Evolutionary conservation across 1,140 invertebrate genomes (phyloP).

Genomic region (Micrasema minimum): DNA sequence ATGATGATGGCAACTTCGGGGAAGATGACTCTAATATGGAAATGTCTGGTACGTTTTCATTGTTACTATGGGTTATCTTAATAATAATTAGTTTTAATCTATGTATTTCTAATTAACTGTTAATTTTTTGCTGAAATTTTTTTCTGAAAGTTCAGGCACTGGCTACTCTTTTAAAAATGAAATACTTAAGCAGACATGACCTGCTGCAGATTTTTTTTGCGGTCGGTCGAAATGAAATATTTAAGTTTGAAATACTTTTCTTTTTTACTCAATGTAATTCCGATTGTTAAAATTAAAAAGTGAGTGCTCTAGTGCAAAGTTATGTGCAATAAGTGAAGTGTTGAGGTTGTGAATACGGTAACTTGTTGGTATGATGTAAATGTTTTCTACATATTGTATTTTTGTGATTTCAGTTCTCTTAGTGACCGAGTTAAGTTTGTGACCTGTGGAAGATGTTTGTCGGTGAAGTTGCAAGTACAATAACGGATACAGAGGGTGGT

Average conservation of each 20-base stretch:
- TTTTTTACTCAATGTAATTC: background rate
- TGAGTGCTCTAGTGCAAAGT: background rate
- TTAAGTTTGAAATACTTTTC: slow-evolving; percentile 38
- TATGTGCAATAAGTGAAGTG: background rate
- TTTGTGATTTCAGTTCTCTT: slow-evolving; percentile 6
- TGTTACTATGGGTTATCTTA: background rate
- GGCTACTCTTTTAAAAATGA: slow-evolving; percentile 15
- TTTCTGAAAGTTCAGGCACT: slow-evolving; percentile 16
- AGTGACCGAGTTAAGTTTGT: background rate
- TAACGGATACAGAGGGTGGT: slow-evolving; percentile 22
- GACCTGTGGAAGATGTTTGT: background rate
- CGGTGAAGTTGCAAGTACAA: background rate
- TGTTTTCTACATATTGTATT: background rate
- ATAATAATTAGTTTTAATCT: slow-evolving; percentile 24
- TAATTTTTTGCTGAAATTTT: background rate
- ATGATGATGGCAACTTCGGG: slow-evolving; percentile 67
- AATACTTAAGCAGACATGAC: slow-evolving; percentile 24
- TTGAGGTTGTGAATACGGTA: background rate
- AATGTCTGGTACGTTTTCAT: slow-evolving; percentile 63
- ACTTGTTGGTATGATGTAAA: too few species aligned
- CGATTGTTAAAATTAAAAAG: too few species aligned
- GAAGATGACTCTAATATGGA: slow-evolving; percentile 68
- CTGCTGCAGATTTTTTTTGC: slow-evolving; percentile 14
- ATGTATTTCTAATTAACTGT: slow-evolving; percentile 5
- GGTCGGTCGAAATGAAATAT: slow-evolving; percentile 38